These are phyloP conservation scores for Lamellibrachia columna DNA, from an alignment of 2,888 invertebrate species.

Conservation along the genomic window DNA sequence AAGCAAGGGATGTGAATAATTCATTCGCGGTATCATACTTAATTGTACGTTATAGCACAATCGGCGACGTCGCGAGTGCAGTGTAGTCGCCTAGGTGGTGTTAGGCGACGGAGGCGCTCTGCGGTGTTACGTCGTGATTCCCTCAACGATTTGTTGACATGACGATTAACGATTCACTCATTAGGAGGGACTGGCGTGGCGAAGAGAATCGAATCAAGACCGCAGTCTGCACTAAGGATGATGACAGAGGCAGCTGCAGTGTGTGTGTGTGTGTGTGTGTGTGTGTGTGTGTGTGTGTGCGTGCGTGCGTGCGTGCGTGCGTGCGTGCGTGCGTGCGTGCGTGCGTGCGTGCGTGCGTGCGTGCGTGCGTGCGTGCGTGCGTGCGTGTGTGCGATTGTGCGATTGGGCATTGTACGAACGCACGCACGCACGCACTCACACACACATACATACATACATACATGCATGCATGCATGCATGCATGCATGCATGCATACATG, in stretches of 20 bases:
- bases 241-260: too few species aligned
- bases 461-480: not conserved
- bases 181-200: not conserved
- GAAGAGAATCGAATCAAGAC: not conserved
- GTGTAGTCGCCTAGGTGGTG: not conserved
- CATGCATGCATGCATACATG: not conserved
- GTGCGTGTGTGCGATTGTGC: too few species aligned
- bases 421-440: not conserved
- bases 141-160: conserved; percentile 3
- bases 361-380: too few species aligned
- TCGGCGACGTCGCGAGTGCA: not conserved
- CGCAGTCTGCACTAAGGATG: not conserved
- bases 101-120: not conserved
- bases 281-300: too few species aligned
- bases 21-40: conserved; percentile 2
- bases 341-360: too few species aligned
- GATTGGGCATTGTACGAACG: not conserved
- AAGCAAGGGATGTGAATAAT: not conserved
- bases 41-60: not conserved
- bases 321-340: too few species aligned
- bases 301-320: too few species aligned
- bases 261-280: too few species aligned
- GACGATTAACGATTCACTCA: not conserved
- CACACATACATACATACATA: not conserved
- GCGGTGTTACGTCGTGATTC: not conserved